Percentiles rank a stretch among this genome's conserved stretches.
Evolutionary conservation across 2,888 invertebrate species (phyloP).

Genomic region (Drosophila niveifrons): DNA sequence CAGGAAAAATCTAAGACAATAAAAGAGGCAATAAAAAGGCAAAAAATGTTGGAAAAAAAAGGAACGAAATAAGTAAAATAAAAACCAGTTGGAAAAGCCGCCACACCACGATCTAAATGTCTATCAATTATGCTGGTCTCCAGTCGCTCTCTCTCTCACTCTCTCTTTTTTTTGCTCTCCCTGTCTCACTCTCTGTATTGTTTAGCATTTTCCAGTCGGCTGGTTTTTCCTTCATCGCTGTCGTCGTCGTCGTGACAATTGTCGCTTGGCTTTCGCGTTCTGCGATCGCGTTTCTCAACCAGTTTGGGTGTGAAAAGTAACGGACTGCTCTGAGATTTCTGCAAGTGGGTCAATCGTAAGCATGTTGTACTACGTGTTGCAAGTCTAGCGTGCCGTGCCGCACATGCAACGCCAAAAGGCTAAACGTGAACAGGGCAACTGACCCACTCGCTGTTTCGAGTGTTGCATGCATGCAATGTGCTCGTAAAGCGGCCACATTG

Average conservation of each 20-base stretch:
- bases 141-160: conserved; percentile 7
- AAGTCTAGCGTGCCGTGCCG: conserved; percentile 65
- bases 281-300: conserved; percentile 43
- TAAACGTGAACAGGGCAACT: conserved; percentile 22
- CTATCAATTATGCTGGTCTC: conserved; percentile 58
- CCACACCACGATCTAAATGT: conserved; percentile 53
- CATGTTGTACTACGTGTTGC: background rate
- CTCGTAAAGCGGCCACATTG: conserved; percentile 47
- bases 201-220: conserved; percentile 64
- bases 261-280: conserved; percentile 71
- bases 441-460: conserved; percentile 47
- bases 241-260: conserved; percentile 50
- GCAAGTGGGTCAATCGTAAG: conserved; percentile 68
- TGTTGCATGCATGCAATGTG: conserved; percentile 30
- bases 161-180: background rate
- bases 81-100: conserved; percentile 67
- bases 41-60: conserved; percentile 37
- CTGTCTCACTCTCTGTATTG: conserved; percentile 39
- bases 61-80: conserved; percentile 6
- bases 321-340: conserved; percentile 55
- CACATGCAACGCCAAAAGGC: conserved; percentile 63
- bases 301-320: conserved; percentile 74
- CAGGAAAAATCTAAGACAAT: conserved; percentile 65
- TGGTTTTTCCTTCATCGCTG: conserved; percentile 26
- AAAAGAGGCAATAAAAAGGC: conserved; percentile 63